Evolutionary conservation across 2,797 vertebrate genomes (phyloP).

Genomic region (Pseudocheirus occidentalis): DNA sequence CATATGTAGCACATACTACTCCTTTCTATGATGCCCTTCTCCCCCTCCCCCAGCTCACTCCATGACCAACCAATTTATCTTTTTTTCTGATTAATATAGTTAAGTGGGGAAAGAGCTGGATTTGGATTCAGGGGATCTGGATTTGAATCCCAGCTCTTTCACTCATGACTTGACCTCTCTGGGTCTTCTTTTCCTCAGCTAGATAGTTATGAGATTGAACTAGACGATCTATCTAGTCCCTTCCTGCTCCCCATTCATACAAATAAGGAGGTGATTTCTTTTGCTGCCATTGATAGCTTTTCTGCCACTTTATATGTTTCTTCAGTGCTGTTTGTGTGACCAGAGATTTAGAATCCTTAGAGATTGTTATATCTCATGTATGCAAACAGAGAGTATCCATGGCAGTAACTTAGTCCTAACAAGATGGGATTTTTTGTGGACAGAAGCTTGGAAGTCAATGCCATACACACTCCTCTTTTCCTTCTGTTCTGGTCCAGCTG

Average conservation of each 20-base stretch:
- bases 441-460: background rate
- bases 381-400: background rate
- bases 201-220: background rate
- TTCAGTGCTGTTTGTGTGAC: background rate
- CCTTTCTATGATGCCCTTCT: background rate
- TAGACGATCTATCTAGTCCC: background rate
- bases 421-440: background rate
- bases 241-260: background rate
- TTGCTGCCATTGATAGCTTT: background rate
- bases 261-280: background rate
- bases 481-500: background rate
- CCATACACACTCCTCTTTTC: background rate
- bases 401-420: background rate
- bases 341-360: background rate
- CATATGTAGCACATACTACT: background rate
- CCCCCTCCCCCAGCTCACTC: background rate
- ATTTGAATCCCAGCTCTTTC: background rate
- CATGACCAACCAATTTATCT: background rate
- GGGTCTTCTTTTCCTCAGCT: background rate
- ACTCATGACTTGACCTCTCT: background rate
- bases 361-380: background rate
- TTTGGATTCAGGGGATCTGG: background rate
- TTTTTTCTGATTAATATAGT: background rate
- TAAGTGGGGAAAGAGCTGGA: background rate
- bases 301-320: background rate